Percentiles rank a stretch among this genome's conserved stretches.
phyloP scores from a whole-genome alignment of 2,888 invertebrate genomes.

The Yponomeuta sedellus region DNA sequence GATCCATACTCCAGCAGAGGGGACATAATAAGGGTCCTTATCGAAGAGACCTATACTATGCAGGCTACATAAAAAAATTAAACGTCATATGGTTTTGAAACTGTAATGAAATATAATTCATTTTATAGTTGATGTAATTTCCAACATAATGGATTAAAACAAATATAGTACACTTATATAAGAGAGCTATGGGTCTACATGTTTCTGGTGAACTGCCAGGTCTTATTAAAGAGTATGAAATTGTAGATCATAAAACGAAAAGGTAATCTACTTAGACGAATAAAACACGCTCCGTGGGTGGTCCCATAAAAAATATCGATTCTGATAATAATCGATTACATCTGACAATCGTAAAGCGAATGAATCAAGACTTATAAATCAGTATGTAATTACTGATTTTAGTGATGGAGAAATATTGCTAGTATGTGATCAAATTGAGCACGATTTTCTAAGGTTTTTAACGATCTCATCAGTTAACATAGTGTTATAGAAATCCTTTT shows the following conservation, averaged over 20 bases:
- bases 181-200: background rate
- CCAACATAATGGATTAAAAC: no score
- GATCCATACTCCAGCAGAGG: no score
- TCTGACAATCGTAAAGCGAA: slow-evolving; percentile 42
- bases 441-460: background rate
- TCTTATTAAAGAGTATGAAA: background rate
- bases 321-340: slow-evolving; percentile 35
- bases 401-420: slow-evolving; percentile 25
- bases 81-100: no score
- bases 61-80: no score
- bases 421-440: background rate
- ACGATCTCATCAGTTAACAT: background rate
- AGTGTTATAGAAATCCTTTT: background rate
- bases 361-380: slow-evolving; percentile 44
- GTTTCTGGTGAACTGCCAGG: background rate
- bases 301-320: slow-evolving; percentile 24
- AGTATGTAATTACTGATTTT: slow-evolving; percentile 31
- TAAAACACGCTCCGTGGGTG: slow-evolving; percentile 22
- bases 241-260: background rate
- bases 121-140: no score
- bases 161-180: background rate
- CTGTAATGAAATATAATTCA: no score
- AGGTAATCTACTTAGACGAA: background rate
- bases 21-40: no score
- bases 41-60: no score